Conservation (phyloP, 1,140 invertebrate genomes). For the Apis florea region DNA sequence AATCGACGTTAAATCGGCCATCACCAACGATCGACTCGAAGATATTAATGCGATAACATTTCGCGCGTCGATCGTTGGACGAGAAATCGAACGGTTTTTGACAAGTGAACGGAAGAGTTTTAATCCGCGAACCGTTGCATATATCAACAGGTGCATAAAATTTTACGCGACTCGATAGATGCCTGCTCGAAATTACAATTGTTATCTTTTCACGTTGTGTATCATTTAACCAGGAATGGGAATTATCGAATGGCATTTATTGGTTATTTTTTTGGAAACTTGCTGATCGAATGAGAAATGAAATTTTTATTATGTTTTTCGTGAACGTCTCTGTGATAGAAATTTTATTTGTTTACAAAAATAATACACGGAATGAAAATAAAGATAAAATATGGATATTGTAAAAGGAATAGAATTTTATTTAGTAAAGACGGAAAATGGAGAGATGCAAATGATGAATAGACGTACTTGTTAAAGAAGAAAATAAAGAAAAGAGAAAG, state of each 20-base stretch:
- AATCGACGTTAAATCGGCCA: background rate
- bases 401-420: too few species aligned
- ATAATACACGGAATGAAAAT: too few species aligned
- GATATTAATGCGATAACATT: conserved; percentile 19
- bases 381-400: too few species aligned
- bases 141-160: conserved; percentile 44
- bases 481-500: too few species aligned
- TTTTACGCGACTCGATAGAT: background rate
- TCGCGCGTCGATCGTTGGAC: conserved; percentile 17
- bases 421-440: too few species aligned
- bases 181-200: background rate
- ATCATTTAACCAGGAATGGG: background rate
- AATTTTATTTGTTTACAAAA: too few species aligned
- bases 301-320: too few species aligned
- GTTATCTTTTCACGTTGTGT: background rate
- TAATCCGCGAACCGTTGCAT: conserved; percentile 14
- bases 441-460: too few species aligned
- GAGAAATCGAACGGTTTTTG: background rate
- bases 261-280: too few species aligned
- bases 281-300: too few species aligned
- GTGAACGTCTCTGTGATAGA: too few species aligned
- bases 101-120: conserved; percentile 3
- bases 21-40: background rate
- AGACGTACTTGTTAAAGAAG: too few species aligned
- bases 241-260: background rate